Evolutionary conservation across 2,113 vertebrate genomes (phyloP).

Genomic region (Pachyramphus minor): DNA sequence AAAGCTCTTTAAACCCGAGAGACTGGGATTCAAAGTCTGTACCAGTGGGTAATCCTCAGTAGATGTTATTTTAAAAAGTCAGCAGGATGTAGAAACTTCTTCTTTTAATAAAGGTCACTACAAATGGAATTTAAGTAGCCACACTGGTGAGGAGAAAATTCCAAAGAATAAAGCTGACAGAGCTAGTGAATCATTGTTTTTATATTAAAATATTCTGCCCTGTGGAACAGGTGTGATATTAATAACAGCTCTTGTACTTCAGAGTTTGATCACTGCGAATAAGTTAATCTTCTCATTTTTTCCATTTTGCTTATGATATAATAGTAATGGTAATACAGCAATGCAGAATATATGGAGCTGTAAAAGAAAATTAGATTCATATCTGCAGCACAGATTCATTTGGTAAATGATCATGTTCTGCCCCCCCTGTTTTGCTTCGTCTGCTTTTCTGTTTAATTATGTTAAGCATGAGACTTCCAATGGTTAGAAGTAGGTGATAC

Average conservation of each 20-base stretch:
- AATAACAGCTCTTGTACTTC: not conserved
- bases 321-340: not conserved
- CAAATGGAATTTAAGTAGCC: conserved; percentile 15
- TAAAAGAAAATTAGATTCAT: not conserved
- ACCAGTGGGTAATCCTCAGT: not conserved
- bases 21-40: not conserved
- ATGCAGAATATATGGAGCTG: not conserved
- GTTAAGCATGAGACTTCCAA: not conserved
- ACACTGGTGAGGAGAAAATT: not conserved
- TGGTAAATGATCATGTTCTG: not conserved
- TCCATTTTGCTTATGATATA: not conserved
- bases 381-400: not conserved
- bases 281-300: not conserved
- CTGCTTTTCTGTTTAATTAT: not conserved
- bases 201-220: not conserved
- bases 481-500: not conserved
- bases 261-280: not conserved
- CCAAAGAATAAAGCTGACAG: not conserved
- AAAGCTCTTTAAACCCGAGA: not conserved
- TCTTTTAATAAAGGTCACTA: not conserved
- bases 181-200: not conserved
- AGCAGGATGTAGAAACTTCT: not conserved
- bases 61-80: not conserved
- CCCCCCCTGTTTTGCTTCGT: not conserved
- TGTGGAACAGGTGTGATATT: not conserved